A percentile compares a stretch with the other conserved stretches of the same genome.
phyloP scores from a whole-genome alignment of 2,888 invertebrate genomes.

The Phortica okadai region DNA sequence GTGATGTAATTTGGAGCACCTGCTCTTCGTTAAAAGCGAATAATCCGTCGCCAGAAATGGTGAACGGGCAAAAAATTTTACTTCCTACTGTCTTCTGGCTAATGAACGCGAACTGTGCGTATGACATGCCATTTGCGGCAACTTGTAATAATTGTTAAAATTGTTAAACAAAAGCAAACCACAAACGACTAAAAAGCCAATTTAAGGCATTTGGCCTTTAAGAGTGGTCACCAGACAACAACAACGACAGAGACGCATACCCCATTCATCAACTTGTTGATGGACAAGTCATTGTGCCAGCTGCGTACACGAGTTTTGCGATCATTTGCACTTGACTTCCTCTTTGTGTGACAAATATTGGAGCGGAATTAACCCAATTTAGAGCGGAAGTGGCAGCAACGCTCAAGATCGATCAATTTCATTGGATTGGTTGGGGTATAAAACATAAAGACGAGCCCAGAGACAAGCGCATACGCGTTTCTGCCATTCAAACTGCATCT shows the following conservation, averaged over 20 bases:
- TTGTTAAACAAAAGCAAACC: background rate
- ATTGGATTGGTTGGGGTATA: background rate
- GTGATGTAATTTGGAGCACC: background rate
- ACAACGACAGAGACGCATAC: background rate
- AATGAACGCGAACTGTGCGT: background rate
- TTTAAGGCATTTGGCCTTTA: constrained; percentile 15
- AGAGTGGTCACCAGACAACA: background rate
- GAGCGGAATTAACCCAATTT: constrained; percentile 21
- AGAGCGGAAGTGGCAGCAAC: constrained; percentile 17
- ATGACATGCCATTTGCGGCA: background rate
- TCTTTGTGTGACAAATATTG: background rate
- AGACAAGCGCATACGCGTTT: background rate
- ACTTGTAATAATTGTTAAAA: background rate
- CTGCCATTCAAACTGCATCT: background rate
- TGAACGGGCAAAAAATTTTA: background rate
- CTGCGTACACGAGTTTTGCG: background rate
- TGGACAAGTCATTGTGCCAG: background rate
- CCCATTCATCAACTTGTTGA: background rate
- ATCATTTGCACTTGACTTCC: background rate
- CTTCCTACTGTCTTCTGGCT: background rate
- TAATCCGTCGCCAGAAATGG: background rate
- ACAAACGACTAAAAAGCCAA: background rate
- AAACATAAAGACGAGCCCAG: constrained; percentile 15
- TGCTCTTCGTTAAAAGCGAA: background rate
- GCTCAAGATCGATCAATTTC: background rate